Conservation (phyloP, 1,140 invertebrate genomes). For the Hyles euphorbiae region DNA sequence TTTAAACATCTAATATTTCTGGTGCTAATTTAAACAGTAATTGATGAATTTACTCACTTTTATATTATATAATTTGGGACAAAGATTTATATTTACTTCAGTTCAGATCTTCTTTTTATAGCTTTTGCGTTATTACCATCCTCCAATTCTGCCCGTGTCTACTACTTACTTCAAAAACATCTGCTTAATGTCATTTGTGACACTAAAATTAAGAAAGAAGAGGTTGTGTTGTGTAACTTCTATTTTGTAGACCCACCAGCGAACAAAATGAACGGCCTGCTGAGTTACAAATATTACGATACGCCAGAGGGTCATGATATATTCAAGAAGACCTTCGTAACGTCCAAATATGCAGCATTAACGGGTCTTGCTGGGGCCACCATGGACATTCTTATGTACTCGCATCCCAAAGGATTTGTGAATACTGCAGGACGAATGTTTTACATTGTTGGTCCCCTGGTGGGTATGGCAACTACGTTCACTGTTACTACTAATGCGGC, state of each 20-base stretch:
- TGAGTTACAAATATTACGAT: slow-evolving; percentile 79
- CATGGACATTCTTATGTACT: slow-evolving; percentile 77
- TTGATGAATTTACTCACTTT: too few species aligned
- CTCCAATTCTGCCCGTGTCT: too few species aligned
- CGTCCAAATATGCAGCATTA: slow-evolving; percentile 75
- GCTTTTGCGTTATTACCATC: too few species aligned
- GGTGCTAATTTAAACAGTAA: too few species aligned
- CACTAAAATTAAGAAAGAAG: not conserved
- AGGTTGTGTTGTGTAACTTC: slow-evolving; percentile 57
- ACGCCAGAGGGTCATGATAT: slow-evolving; percentile 83
- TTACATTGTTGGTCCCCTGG: slow-evolving; percentile 76
- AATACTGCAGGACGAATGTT: slow-evolving; percentile 51
- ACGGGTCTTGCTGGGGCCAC: slow-evolving; percentile 70
- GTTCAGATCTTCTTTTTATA: too few species aligned
- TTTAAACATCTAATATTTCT: too few species aligned
- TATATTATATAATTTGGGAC: too few species aligned
- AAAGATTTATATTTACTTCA: too few species aligned
- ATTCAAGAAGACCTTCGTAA: slow-evolving; percentile 78
- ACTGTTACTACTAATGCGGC: slow-evolving; percentile 77
- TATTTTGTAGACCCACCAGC: slow-evolving; percentile 8
- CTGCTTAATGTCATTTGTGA: not conserved
- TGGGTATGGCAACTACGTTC: slow-evolving; percentile 80
- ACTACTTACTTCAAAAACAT: too few species aligned
- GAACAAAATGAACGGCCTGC: slow-evolving; percentile 28
- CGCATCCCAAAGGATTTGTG: slow-evolving; percentile 74